Percentiles rank a stretch among this genome's conserved stretches.
Evolutionary conservation across 1,140 invertebrate species (phyloP).

Genomic region (Pogonomyrmex barbatus): DNA sequence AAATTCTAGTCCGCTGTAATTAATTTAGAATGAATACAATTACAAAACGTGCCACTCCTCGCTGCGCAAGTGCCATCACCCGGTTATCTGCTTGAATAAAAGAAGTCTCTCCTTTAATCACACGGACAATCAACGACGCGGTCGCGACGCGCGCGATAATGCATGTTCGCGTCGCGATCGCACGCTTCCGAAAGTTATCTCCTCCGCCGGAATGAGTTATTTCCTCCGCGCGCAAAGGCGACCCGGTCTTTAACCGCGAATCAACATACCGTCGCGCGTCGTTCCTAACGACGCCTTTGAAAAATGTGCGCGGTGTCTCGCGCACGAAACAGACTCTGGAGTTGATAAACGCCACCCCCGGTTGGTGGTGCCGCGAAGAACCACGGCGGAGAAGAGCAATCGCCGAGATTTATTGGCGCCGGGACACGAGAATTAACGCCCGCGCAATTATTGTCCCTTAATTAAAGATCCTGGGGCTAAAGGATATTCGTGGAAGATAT

Average conservation of each 20-base stretch:
- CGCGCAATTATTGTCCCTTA: conserved; percentile 61
- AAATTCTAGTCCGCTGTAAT: neutral
- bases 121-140: neutral
- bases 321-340: neutral
- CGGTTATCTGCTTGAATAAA: neutral
- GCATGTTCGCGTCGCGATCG: neutral
- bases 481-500: conserved; percentile 44
- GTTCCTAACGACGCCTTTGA: neutral
- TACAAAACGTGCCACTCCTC: neutral
- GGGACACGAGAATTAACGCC: neutral
- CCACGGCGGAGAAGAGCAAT: neutral
- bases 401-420: conserved; percentile 65
- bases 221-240: neutral
- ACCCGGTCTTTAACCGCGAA: conserved; percentile 33
- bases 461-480: conserved; percentile 56
- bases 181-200: neutral
- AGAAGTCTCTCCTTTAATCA: neutral
- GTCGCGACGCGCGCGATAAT: neutral
- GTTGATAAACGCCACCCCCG: conserved; percentile 38
- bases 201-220: conserved; percentile 1
- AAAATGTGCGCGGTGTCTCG: conserved; percentile 40
- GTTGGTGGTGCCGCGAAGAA: conserved; percentile 9
- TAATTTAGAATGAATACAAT: conserved; percentile 25
- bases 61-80: neutral
- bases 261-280: conserved; percentile 43